Conservation (phyloP, 30 jellyfish, hydroid and myxozoan species). For the Catostylus mosaicus region DNA sequence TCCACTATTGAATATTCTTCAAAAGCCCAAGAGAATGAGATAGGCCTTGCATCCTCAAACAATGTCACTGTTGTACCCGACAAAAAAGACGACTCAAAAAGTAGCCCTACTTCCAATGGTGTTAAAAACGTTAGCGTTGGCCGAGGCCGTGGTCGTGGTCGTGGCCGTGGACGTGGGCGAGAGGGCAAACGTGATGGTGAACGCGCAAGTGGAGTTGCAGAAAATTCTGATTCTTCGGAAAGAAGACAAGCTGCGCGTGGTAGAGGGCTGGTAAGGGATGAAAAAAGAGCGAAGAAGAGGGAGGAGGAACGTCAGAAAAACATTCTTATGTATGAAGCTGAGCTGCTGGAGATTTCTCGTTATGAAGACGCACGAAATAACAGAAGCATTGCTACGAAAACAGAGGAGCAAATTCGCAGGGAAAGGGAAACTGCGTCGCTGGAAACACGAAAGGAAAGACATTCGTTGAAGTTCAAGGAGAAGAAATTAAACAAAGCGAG, state of each 20-base stretch:
- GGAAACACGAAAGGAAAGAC: background rate
- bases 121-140: background rate
- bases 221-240: background rate
- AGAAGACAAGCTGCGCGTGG: background rate
- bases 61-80: background rate
- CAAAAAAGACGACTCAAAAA: background rate
- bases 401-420: background rate
- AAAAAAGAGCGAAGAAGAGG: background rate
- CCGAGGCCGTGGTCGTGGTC: constrained; percentile 42
- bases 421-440: background rate
- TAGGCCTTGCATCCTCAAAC: background rate
- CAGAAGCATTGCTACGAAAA: background rate
- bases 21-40: background rate
- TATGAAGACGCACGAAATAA: background rate
- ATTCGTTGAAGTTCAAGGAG: background rate
- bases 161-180: constrained; percentile 20
- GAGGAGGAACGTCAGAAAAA: constrained; percentile 2
- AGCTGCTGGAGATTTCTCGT: background rate
- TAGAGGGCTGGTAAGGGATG: background rate
- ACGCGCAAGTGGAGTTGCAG: background rate
- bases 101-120: background rate
- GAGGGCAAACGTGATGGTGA: background rate
- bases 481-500: background rate
- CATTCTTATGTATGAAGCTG: background rate
- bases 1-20: background rate